Base-by-base conservation (phyloP, 2,888 invertebrate genomes). In the Melieria crassipennis region DNA sequence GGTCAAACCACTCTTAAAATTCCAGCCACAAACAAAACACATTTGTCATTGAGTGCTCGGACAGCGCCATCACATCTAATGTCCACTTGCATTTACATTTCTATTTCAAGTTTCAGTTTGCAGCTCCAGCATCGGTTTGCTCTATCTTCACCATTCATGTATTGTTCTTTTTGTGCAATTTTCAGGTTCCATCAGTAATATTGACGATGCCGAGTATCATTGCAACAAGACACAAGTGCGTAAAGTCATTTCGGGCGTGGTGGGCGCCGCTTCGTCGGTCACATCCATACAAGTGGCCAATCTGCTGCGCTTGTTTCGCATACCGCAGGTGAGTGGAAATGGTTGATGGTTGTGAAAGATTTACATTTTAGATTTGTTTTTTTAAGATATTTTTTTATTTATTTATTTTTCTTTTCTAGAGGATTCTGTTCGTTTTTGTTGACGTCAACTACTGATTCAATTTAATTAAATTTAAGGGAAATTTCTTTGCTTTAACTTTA, bases 211-310 rank as follows among this genome's bases (percentile, higher is more conserved):
- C 7, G 94, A 95, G 85, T 92, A 92, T 85, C 92, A 92, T 82
- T 96, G 95, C 88, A 93, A 93, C 84, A 94, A 94, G 83, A 92
- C 92, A 0, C 92, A 93, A 78, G 91, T 94, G 72, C 89, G 94
- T 65, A 95, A 96, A 86, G 94, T 95, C 64, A 95, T 95, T 79
- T 93, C 94, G 6, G 95, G 95, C 3, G 95, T 95, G 7, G 93
- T 95, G 50, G 95, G 94, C 4, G 95, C 95, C 5, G 93, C 95
- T 13, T 97, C 96, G 56, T 96, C 96, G 81, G 97, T 97, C 78
- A 98, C 97, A 66, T 97, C 97, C 58, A 97, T 98, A 81, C 97
- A 98, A 89, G 97, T 98, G 74, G 97, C 97, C 75, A 98, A 95
- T 88, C 89, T 95, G 73, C 88, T 98, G 73, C 90, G 97, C 57